A percentile compares a stretch with the other conserved stretches of the same genome.
phyloP scores from a whole-genome alignment of 92 coral and sea anemone genomes.

The Epizoanthus rinbou region DNA sequence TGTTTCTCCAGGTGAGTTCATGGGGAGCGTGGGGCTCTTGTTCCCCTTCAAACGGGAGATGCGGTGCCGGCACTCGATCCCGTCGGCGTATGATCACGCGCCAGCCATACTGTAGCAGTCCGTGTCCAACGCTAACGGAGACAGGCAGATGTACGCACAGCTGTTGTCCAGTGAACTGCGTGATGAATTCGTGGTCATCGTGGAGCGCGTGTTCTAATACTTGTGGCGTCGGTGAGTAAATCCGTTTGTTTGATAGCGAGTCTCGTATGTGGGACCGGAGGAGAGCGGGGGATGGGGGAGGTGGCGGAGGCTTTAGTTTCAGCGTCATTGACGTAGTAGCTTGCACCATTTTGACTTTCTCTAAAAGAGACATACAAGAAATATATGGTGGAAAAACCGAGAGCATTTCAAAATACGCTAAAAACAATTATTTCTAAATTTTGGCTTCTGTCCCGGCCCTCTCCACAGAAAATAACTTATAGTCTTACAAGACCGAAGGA shows the following conservation, averaged over 20 bases:
- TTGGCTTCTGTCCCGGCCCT: too few relatives aligned
- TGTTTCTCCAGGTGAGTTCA: constrained; percentile 62
- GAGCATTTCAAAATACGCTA: too few relatives aligned
- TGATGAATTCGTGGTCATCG: constrained; percentile 68
- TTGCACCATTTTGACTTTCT: too few relatives aligned
- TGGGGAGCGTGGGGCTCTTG: constrained; percentile 86
- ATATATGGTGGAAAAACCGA: too few relatives aligned
- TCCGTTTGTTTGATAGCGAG: background rate
- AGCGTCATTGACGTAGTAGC: background rate
- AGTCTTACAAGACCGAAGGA: too few relatives aligned
- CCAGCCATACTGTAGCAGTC: constrained; percentile 77
- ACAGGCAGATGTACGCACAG: constrained; percentile 80
- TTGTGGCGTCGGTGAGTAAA: constrained; percentile 77
- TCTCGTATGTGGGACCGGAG: background rate
- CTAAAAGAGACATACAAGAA: too few relatives aligned
- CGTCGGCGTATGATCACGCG: constrained; percentile 72
- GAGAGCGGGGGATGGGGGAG: background rate
- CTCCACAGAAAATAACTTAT: too few relatives aligned
- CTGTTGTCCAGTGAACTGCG: constrained; percentile 95
- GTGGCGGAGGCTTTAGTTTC: background rate
- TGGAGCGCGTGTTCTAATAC: constrained; percentile 87
- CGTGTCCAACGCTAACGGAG: constrained; percentile 69
- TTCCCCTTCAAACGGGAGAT: constrained; percentile 72
- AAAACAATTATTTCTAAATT: too few relatives aligned
- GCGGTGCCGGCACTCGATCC: constrained; percentile 79